phyloP scores from a whole-genome alignment of 2,797 vertebrate genomes.

The Eospalax fontanierii region DNA sequence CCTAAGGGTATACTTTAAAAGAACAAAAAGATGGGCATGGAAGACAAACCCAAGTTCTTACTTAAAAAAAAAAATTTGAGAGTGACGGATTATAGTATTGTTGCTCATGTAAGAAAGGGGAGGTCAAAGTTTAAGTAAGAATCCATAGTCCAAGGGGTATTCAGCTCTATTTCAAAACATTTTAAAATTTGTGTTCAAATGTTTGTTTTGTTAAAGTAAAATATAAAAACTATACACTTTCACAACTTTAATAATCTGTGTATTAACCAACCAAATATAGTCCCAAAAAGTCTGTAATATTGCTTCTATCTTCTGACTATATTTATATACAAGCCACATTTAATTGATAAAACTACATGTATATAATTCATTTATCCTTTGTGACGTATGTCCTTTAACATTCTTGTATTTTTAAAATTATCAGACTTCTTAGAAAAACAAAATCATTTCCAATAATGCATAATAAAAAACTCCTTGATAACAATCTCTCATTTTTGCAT shows the following conservation, averaged over 20 bases:
- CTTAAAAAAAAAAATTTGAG: not conserved
- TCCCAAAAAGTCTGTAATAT: not conserved
- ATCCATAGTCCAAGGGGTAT: not conserved
- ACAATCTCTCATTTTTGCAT: not conserved
- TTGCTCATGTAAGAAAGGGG: not conserved
- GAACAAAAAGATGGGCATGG: not conserved
- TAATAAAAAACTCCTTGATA: slow-evolving; percentile 33
- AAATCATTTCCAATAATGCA: not conserved
- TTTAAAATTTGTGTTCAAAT: slow-evolving; percentile 17
- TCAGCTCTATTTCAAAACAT: slow-evolving; percentile 1
- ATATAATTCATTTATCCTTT: slow-evolving; percentile 10
- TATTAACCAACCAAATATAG: slow-evolving; percentile 2
- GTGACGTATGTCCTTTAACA: slow-evolving; percentile 25
- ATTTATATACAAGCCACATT: not conserved
- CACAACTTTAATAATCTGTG: not conserved
- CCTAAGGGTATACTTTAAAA: not conserved
- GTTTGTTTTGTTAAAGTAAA: slow-evolving; percentile 53
- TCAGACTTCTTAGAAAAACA: slow-evolving; percentile 33
- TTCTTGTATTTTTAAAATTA: not conserved
- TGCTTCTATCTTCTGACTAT: not conserved
- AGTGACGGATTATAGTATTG: not conserved
- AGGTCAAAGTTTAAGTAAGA: slow-evolving; percentile 15
- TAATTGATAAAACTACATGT: not conserved
- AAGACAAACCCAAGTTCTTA: not conserved
- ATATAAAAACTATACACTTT: not conserved